Evolutionary conservation across 2,888 invertebrate species (phyloP).

Genomic region (Tholera decimalis): DNA sequence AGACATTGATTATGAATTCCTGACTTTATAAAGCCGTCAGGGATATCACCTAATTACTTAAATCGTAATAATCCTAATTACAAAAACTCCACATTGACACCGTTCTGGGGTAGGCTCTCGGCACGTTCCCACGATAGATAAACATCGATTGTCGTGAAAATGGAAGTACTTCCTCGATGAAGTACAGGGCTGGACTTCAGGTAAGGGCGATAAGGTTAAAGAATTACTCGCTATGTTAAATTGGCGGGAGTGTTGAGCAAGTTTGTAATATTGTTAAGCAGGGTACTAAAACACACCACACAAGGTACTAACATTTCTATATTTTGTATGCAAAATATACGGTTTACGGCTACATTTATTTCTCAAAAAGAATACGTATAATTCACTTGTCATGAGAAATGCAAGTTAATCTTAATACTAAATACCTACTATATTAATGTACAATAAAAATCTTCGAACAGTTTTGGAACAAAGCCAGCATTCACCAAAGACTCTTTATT

Average conservation of each 20-base stretch:
- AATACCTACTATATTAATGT: too few relatives aligned
- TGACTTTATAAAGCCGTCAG: neutral
- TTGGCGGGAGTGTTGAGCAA: neutral
- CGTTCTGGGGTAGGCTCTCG: conserved; percentile 6
- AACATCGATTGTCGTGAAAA: conserved; percentile 43
- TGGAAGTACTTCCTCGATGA: conserved; percentile 10
- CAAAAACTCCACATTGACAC: neutral
- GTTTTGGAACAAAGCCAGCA: too few relatives aligned
- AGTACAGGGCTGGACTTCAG: conserved; percentile 8
- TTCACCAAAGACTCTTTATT: too few relatives aligned
- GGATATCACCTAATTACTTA: conserved; percentile 25
- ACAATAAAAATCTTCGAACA: too few relatives aligned
- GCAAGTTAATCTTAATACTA: too few relatives aligned
- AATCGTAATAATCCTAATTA: conserved; percentile 31
- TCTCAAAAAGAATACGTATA: too few relatives aligned
- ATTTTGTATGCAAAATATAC: too few relatives aligned
- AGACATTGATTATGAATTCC: neutral
- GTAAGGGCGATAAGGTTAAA: neutral
- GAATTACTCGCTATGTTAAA: neutral
- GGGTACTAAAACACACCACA: too few relatives aligned
- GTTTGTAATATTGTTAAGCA: too few relatives aligned
- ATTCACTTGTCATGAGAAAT: too few relatives aligned
- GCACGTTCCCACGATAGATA: conserved; percentile 42
- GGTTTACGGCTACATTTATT: too few relatives aligned
- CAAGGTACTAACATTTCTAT: too few relatives aligned